Percentiles rank a stretch among this genome's conserved stretches.
Conservation (phyloP, 2,888 invertebrate genomes). For the Stenodera caucasica region DNA sequence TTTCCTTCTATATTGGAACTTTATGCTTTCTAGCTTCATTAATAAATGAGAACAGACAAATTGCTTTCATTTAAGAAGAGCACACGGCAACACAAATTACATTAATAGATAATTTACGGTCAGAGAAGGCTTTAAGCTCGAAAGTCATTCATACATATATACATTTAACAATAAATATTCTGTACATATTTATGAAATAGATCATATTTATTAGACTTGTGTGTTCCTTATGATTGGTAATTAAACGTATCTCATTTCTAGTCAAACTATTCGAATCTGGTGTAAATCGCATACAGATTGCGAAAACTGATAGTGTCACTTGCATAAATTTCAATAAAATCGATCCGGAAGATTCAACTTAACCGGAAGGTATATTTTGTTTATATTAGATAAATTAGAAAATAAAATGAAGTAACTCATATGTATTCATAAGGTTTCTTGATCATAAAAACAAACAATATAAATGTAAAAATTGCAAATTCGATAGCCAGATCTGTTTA, state of each 20-base stretch:
- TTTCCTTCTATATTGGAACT: constrained; percentile 17
- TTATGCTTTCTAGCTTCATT: constrained; percentile 29
- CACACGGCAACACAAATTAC: constrained; percentile 28
- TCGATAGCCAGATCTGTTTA: background rate
- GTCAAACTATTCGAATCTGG: constrained; percentile 1
- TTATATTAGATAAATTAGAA: no score
- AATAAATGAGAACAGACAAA: constrained; percentile 31
- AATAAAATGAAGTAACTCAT: background rate
- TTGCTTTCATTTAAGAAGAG: constrained; percentile 32
- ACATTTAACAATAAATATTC: no score
- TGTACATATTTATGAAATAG: no score
- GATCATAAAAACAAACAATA: background rate
- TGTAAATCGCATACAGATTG: background rate
- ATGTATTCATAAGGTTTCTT: background rate
- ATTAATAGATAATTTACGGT: constrained; percentile 27
- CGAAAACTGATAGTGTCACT: background rate
- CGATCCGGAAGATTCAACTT: no score
- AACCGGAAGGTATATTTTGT: no score
- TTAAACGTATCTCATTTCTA: background rate
- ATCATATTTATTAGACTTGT: no score
- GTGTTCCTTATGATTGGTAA: no score
- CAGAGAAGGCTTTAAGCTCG: background rate
- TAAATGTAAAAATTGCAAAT: background rate
- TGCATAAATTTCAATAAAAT: constrained; percentile 5
- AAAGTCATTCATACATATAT: background rate